phyloP scores from a whole-genome alignment of 2,888 invertebrate genomes.

The Myopa tessellatipennis region DNA sequence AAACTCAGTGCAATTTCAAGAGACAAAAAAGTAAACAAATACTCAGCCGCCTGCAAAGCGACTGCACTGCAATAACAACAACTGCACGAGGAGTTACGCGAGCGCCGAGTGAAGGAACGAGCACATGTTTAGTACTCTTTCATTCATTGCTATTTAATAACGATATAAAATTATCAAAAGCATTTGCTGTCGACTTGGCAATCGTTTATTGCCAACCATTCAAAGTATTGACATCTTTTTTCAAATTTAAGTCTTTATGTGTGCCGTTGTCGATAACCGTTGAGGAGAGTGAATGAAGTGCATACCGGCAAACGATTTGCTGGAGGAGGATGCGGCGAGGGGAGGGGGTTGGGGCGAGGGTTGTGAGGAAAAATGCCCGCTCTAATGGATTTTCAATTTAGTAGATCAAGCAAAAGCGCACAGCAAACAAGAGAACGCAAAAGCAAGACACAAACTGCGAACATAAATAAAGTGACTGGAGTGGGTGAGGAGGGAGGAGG shows the following conservation, averaged over 20 bases:
- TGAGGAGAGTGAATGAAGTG: slow-evolving; percentile 13
- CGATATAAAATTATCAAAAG: no score
- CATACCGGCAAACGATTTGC: neutral
- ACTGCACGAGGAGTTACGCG: no score
- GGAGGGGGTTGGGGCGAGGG: no score
- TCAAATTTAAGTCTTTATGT: slow-evolving; percentile 5
- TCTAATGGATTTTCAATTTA: slow-evolving; percentile 38
- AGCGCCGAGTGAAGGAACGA: no score
- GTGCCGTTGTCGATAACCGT: neutral
- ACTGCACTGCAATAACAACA: no score
- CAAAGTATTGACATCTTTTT: slow-evolving; percentile 28
- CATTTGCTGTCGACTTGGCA: neutral
- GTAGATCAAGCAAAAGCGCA: slow-evolving; percentile 28
- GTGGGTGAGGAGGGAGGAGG: neutral
- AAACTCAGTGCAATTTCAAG: neutral
- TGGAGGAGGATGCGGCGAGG: neutral
- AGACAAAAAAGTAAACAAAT: no score
- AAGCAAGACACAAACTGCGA: neutral
- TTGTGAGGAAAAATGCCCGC: slow-evolving; percentile 1
- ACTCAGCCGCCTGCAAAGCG: no score
- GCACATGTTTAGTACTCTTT: no score
- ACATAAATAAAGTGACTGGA: neutral
- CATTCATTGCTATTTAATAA: no score
- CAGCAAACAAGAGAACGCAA: slow-evolving; percentile 20
- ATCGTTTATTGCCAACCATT: slow-evolving; percentile 9